phyloP scores from a whole-genome alignment of 2,797 vertebrate genomes.

The Phoxinus dragarum region DNA sequence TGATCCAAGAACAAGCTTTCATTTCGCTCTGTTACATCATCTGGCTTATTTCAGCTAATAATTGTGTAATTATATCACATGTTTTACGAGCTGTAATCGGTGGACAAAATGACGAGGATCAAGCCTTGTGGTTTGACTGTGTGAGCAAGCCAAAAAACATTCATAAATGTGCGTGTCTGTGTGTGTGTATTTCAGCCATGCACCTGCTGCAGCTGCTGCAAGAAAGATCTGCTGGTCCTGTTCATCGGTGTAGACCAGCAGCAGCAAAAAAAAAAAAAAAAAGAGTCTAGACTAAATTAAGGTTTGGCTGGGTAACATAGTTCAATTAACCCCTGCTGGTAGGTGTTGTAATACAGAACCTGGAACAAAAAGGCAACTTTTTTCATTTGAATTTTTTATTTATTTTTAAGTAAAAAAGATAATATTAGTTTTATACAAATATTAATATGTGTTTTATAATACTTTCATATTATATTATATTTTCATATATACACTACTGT shows the following conservation, averaged over 20 bases:
- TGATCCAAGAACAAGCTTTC: conserved; percentile 53
- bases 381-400: not conserved
- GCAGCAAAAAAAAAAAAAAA: not conserved
- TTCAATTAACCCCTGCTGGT: not conserved
- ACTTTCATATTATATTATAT: not conserved
- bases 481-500: too few relatives aligned
- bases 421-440: not conserved
- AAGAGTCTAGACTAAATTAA: not conserved
- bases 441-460: too few relatives aligned
- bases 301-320: not conserved
- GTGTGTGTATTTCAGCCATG: not conserved
- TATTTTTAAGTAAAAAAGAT: not conserved
- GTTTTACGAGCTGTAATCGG: conserved; percentile 44
- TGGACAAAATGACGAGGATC: conserved; percentile 7
- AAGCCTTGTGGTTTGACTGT: conserved; percentile 17
- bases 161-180: not conserved
- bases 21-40: conserved; percentile 50
- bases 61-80: conserved; percentile 56
- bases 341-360: not conserved
- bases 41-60: conserved; percentile 52
- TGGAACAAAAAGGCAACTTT: not conserved
- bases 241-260: not conserved
- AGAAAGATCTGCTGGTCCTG: not conserved
- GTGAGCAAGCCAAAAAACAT: conserved; percentile 3
- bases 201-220: conserved; percentile 24